Conservation (phyloP, 2,113 vertebrate species). For the Spea bombifrons region DNA sequence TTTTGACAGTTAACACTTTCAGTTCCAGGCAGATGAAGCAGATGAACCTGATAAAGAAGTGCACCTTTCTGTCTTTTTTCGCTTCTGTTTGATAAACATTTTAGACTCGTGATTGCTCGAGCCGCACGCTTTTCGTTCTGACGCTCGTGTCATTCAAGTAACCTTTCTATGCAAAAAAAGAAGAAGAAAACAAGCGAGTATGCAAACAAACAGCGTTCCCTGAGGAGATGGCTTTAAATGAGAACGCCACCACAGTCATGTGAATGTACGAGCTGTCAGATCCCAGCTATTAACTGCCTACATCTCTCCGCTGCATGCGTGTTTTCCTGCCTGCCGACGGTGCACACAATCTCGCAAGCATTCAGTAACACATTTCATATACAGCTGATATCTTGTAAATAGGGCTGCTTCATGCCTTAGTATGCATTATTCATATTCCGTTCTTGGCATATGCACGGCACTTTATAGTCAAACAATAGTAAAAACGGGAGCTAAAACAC, state of each 20-base stretch:
- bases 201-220: slow-evolving; percentile 44
- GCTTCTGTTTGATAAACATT: slow-evolving; percentile 9
- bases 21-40: not conserved
- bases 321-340: slow-evolving; percentile 39
- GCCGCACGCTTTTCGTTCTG: slow-evolving; percentile 16
- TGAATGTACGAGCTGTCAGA: slow-evolving; percentile 47
- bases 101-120: slow-evolving; percentile 4
- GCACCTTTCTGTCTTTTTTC: not conserved
- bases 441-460: not conserved
- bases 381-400: slow-evolving; percentile 39
- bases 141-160: slow-evolving; percentile 42
- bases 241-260: slow-evolving; percentile 44
- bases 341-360: slow-evolving; percentile 31
- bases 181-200: slow-evolving; percentile 20
- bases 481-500: not conserved
- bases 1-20: no score
- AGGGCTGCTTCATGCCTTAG: slow-evolving; percentile 26
- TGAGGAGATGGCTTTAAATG: slow-evolving; percentile 44
- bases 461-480: slow-evolving; percentile 12
- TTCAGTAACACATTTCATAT: slow-evolving; percentile 40
- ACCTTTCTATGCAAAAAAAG: slow-evolving; percentile 43
- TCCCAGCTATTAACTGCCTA: slow-evolving; percentile 42
- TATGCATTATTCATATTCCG: slow-evolving; percentile 34
- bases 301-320: slow-evolving; percentile 36
- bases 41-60: not conserved